Evolutionary conservation across 2,113 vertebrate genomes (phyloP).

Genomic region (Neolamprologus tretocephalus): DNA sequence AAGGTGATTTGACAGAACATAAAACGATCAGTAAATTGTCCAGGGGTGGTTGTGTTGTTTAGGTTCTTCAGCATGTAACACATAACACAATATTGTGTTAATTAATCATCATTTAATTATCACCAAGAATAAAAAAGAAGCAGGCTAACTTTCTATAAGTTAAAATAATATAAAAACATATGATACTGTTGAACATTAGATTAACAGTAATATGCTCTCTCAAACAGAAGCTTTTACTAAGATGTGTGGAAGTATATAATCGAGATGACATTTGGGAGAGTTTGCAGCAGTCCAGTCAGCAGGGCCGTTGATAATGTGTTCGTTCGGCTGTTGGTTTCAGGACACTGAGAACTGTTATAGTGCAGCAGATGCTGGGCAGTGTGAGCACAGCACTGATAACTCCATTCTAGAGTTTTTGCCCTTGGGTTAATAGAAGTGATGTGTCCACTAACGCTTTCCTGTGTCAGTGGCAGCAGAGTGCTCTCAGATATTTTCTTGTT

Average conservation of each 20-base stretch:
- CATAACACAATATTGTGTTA: background rate
- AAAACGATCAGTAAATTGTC: fast-evolving
- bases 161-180: background rate
- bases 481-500: background rate
- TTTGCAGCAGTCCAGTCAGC: background rate
- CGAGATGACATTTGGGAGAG: background rate
- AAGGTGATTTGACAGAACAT: background rate
- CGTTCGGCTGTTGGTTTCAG: background rate
- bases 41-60: background rate
- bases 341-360: background rate
- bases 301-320: slow-evolving; percentile 1
- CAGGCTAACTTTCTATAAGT: background rate
- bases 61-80: background rate
- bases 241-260: background rate
- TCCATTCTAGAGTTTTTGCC: background rate
- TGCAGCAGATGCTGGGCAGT: background rate
- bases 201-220: background rate
- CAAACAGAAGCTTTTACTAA: background rate
- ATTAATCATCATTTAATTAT: background rate
- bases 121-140: fast-evolving
- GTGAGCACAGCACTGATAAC: background rate
- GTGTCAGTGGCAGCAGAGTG: background rate
- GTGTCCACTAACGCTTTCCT: background rate
- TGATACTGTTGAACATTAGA: background rate
- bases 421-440: background rate